Percentiles rank a stretch among this genome's conserved stretches.
These are phyloP conservation scores for Brachyhypopomus occidentalis DNA, from an alignment of 2,113 vertebrate genomes.

Conservation along the genomic window DNA sequence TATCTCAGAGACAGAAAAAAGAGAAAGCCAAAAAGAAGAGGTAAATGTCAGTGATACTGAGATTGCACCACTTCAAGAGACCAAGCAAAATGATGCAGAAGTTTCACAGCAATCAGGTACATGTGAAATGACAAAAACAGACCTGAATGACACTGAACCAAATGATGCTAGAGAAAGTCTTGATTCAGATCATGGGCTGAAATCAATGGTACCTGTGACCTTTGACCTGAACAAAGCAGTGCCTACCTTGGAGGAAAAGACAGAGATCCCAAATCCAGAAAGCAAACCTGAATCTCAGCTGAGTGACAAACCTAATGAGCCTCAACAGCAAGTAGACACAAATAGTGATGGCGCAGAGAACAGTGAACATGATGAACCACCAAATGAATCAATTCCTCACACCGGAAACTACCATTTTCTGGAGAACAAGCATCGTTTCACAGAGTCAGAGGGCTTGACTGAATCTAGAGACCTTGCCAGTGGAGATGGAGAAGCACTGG, in stretches of 20 bases:
- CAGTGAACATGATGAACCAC: slow-evolving; percentile 16
- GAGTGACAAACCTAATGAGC: slow-evolving; percentile 4
- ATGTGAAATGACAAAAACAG: slow-evolving; percentile 62
- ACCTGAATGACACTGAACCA: slow-evolving; percentile 50
- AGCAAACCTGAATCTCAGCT: neutral
- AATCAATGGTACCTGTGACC: slow-evolving; percentile 56
- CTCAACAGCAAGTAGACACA: slow-evolving; percentile 26
- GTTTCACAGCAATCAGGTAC: slow-evolving; percentile 50
- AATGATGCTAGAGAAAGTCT: slow-evolving; percentile 28
- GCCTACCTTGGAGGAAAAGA: slow-evolving; percentile 10
- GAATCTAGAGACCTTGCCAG: neutral
- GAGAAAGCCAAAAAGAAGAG: slow-evolving; percentile 51
- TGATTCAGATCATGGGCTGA: slow-evolving; percentile 41
- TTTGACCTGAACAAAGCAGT: slow-evolving; percentile 29
- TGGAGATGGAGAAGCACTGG: slow-evolving; percentile 34
- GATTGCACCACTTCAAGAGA: neutral
- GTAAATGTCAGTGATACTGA: slow-evolving; percentile 24
- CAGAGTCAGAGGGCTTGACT: slow-evolving; percentile 6
- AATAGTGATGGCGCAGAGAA: slow-evolving; percentile 13
- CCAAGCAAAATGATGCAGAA: slow-evolving; percentile 2
- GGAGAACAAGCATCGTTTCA: neutral
- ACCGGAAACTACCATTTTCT: neutral
- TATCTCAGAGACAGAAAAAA: slow-evolving; percentile 58
- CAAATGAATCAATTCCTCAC: slow-evolving; percentile 22
- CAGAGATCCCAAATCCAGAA: slow-evolving; percentile 17